Base-by-base conservation (phyloP, 37 sponge, comb jelly and placozoan genomes). In the Bolinopsis microptera region DNA sequence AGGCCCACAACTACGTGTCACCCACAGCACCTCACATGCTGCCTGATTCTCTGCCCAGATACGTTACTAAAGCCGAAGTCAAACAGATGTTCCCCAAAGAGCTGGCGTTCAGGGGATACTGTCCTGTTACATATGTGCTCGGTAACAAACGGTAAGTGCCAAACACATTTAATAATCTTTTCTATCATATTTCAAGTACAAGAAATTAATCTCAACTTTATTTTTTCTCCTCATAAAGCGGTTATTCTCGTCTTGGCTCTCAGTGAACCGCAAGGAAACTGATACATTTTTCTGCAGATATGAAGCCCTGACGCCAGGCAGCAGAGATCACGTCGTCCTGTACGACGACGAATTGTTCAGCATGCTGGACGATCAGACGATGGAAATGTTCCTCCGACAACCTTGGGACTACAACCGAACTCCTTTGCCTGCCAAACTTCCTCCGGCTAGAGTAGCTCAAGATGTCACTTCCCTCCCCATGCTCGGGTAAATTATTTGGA, bases 121-220 rank as follows among this genome's bases (percentile, higher is more conserved):
- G 99, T 93, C 96, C 99, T 33, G 99, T 98, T 0, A 96, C 96
- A 5, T 98, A 98, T 67, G 74, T 94, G 25, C 95, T 95, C 74
- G 97, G 99, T 38, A 92, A 94, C 69, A 93, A 94, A 37, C 92
- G 95, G 98, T 97, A 26, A 37, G 61, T 76, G 22, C 0, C 22
- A 1, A 48, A 38, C n/a, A n/a, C n/a, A 35, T 18, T 13, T 32
- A 24, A 24, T 26, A 32, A 32, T 24, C 32, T 0, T 32, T 28
- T 32, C n/a, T n/a, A n/a, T n/a, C n/a, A n/a, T n/a, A n/a, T n/a
- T n/a, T n/a, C n/a, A n/a, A n/a, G n/a, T 69, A 30, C 1, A 0
- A 1, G 0, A 0, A 26, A 69, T 69, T 0, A 1, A 30, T 26
- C 2, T 30, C 72, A 69, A 9, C 76, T 32, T 75, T 32, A 31